Percentiles rank a stretch among this genome's conserved stretches.
phyloP scores from a whole-genome alignment of 37 sponge, comb jelly and placozoan genomes.

The Mnemiopsis leidyi region DNA sequence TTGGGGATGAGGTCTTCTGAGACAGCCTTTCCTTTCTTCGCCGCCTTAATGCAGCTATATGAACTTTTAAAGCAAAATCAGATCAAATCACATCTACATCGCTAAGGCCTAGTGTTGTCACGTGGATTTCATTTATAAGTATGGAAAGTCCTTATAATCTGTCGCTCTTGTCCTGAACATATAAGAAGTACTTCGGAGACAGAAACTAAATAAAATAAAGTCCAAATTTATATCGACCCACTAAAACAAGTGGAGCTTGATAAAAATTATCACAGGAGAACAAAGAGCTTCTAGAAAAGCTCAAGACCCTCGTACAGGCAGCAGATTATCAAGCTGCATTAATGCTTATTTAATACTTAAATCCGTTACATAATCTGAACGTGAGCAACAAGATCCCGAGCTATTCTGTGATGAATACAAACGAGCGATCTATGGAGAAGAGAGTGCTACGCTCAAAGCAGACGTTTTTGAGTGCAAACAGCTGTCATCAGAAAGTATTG shows the following conservation, averaged over 20 bases:
- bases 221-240: too few species aligned
- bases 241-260: constrained; percentile 44
- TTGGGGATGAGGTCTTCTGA: too few species aligned
- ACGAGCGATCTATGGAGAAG: not conserved
- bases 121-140: too few species aligned
- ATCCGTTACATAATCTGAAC: not conserved
- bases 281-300: not conserved
- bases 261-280: not conserved
- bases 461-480: not conserved
- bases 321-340: not conserved
- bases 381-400: not conserved
- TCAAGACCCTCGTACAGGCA: not conserved
- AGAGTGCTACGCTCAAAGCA: not conserved
- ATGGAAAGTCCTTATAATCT: too few species aligned
- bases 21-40: too few species aligned
- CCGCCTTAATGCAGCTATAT: too few species aligned
- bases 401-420: constrained; percentile 1
- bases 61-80: too few species aligned
- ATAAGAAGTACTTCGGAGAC: too few species aligned
- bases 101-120: too few species aligned
- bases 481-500: not conserved
- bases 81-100: too few species aligned
- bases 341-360: not conserved
- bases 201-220: too few species aligned
- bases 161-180: too few species aligned